Conservation (phyloP, 2,797 vertebrate genomes). For the Enteromius unitaeniatus region DNA sequence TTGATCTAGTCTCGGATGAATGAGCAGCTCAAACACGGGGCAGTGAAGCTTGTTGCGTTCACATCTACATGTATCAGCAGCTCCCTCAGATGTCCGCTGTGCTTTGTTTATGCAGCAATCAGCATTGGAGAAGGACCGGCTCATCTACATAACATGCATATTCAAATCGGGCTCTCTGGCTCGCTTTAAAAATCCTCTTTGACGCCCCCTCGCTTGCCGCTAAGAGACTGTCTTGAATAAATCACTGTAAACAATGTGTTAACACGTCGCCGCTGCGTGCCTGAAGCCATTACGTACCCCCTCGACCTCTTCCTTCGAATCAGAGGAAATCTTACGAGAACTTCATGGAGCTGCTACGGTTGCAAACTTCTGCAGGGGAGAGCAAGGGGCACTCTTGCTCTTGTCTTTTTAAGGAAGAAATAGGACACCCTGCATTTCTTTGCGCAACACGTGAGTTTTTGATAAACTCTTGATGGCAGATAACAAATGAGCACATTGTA, state of each 20-base stretch:
- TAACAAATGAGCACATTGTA: background rate
- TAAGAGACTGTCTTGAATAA: constrained; percentile 49
- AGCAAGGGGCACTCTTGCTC: background rate
- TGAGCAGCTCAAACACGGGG: constrained; percentile 43
- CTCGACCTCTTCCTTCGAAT: background rate
- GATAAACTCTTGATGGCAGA: background rate
- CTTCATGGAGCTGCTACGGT: background rate
- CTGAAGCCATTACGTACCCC: background rate
- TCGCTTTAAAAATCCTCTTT: constrained; percentile 47
- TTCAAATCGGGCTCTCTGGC: constrained; percentile 56
- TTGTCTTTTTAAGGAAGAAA: background rate
- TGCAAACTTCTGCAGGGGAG: background rate
- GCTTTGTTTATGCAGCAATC: constrained; percentile 58
- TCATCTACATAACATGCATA: constrained; percentile 61
- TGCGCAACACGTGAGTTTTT: background rate
- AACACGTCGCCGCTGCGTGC: constrained; percentile 5
- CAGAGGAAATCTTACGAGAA: constrained; percentile 15
- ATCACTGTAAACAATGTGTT: constrained; percentile 54
- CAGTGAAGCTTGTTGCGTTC: constrained; percentile 37
- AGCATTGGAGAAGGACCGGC: constrained; percentile 49
- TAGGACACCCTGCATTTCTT: background rate
- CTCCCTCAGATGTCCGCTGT: constrained; percentile 50
- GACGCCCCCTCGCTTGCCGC: constrained; percentile 46
- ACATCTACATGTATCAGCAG: constrained; percentile 39
- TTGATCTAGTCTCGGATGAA: constrained; percentile 52